Base-by-base conservation (phyloP, 2,888 invertebrate genomes). In the Chalcosyrphus nemorum region DNA sequence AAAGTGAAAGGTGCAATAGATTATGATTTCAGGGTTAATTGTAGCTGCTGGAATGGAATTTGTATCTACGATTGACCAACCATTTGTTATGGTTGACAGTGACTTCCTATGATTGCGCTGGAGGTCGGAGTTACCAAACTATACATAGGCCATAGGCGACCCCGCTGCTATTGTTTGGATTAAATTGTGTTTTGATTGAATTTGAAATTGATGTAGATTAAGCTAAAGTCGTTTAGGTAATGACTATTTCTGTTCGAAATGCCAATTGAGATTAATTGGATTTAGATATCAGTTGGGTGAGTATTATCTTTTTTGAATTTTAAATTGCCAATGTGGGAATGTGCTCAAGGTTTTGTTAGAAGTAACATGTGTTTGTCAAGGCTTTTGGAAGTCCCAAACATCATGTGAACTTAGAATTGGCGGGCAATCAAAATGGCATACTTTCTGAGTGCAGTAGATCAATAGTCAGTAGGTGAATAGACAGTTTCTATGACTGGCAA, bases 1-100 rank as follows among this genome's bases (percentile, higher is more conserved):
- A 21, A 68, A 82, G 77, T 82, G 82, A 82, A 82, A 82, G 82
- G 82, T 82, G 82, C 72, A 82, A 68, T 74, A 43, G 82, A 82
- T 82, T 82, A 68, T 68, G 61, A 68, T 72, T 82, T 82, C 82
- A 82, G 82, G 82, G 82, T 82, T 82, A 82, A 77, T 77, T 47
- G 47, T 65, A 35, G n/a, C n/a, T 38, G 68, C 32, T 19, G 35
- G 32, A 24, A 43, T 68, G 65, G 59, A 72, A 71, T 72, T 66
- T 77, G 54, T 66, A 61, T 66, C 71, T 68, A 13, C 74, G 63
- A 75, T 70, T 81, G 81, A 59, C 57, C 71, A 65, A 47, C 21
- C 27, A 5, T 17, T 52, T 24, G 45, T 24, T 52, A 29, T 32
- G 11, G 35, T n/a, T 71, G 61, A 56, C 45, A 68, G 47, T 35